A percentile compares a stretch with the other conserved stretches of the same genome.
phyloP scores from a whole-genome alignment of 2,888 invertebrate species.

The Bugula neritina region DNA sequence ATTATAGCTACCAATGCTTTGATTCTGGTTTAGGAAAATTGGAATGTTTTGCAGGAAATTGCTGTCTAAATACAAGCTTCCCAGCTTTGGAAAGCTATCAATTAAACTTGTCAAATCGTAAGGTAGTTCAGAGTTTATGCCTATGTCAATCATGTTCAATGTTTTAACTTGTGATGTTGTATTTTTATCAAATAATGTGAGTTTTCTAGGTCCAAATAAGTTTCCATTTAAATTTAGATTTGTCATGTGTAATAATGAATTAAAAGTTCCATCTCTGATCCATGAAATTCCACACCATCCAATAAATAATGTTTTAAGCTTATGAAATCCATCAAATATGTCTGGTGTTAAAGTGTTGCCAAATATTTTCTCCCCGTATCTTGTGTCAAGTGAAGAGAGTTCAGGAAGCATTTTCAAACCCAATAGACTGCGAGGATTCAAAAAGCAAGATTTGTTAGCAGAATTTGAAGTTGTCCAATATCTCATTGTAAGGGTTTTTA shows the following conservation, averaged over 20 bases:
- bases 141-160: too few relatives aligned
- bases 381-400: not conserved
- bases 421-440: not conserved
- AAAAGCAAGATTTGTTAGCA: not conserved
- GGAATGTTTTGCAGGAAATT: not conserved
- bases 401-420: not conserved
- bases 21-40: not conserved
- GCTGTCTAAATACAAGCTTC: not conserved
- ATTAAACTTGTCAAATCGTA: not conserved
- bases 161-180: too few relatives aligned
- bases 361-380: not conserved
- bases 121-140: too few relatives aligned
- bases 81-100: not conserved
- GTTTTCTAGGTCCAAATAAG: not conserved
- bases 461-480: not conserved
- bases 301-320: not conserved
- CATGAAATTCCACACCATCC: not conserved
- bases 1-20: not conserved
- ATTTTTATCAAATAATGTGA: not conserved
- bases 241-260: not conserved
- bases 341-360: not conserved
- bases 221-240: not conserved
- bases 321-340: not conserved
- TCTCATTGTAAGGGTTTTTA: not conserved
- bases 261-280: not conserved